Evolutionary conservation across 2,113 vertebrate genomes (phyloP), one percentile per base, ranked within the genome.

Genomic region (Octodon degus): DNA sequence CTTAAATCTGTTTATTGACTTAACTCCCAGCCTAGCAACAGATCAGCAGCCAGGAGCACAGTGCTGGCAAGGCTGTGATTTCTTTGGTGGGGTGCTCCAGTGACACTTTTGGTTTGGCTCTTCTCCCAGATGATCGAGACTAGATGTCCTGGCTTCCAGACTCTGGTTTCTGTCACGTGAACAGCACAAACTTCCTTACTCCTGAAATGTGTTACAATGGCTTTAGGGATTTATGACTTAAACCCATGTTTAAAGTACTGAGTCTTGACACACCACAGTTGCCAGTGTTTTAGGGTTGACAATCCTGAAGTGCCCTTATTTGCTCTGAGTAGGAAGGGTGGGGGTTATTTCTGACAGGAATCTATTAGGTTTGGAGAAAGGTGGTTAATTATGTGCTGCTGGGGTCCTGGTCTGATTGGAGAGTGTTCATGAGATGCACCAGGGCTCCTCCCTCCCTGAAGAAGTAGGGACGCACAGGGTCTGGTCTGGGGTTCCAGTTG

Each of bases 101-200:
- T 67, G 92, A 96, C 90, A 94, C 81, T 97, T 91, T 89, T 53
- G 93, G 92, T 86, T 95, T 97, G 97, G 95, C 93, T 89, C 17
- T 92, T 89, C 83, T 97, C 94, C 96, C 93, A 84, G 92, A 95
- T 94, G 95, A 97, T 97, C 30, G 25, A 96, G 97, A 92, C 40
- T 34, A 92, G 93, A 92, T 97, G 96, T 95, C 95, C 83, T 96
- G 95, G 85, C 93, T 94, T 96, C 76, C 92, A 96, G 82, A 97
- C 92, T 50, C 89, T 88, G 92, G 88, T 97, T 97, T 97, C 97
- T 98, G 93, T 97, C 95, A 97, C 6, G 14, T 97, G 97, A 97
- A 5, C 58, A 96, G 24, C 82, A 89, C 93, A 94, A 76, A 89
- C 82, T 97, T 97, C 91, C 79, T 93, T 37, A 88, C 89, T 79